Conservation (phyloP, 2,113 vertebrate species). For the Sander lucioperca region DNA sequence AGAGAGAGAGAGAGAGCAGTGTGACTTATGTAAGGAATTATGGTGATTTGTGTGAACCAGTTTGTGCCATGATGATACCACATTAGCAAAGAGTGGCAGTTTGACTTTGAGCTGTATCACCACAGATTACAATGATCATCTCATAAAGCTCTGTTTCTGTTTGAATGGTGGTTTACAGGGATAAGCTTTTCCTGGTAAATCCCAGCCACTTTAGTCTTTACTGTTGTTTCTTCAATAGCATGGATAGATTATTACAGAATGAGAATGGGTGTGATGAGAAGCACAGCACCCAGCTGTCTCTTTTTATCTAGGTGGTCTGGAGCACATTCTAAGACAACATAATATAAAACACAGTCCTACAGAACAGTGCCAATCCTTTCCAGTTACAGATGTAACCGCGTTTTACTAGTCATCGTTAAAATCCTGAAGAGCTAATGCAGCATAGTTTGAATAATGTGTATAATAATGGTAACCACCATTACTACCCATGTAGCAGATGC, state of each 20-base stretch:
- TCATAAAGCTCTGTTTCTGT: slow-evolving; percentile 20
- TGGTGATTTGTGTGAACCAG: slow-evolving; percentile 34
- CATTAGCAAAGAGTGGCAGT: slow-evolving; percentile 8
- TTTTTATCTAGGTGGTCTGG: not conserved
- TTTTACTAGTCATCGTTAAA: not conserved
- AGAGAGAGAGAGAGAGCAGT: not conserved
- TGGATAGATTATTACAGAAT: slow-evolving; percentile 8
- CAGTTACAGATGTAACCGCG: slow-evolving; percentile 13
- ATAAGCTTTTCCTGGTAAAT: slow-evolving; percentile 8
- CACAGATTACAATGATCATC: slow-evolving; percentile 15
- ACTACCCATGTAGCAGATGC: not conserved
- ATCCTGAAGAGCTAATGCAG: not conserved
- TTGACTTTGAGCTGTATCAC: slow-evolving; percentile 13
- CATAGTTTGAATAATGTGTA: not conserved
- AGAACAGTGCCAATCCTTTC: slow-evolving; percentile 4
- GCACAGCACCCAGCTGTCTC: not conserved
- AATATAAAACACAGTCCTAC: slow-evolving; percentile 25
- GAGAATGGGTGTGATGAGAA: slow-evolving; percentile 10
- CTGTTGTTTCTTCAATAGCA: slow-evolving; percentile 9
- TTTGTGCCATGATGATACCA: slow-evolving; percentile 3
- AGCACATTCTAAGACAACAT: slow-evolving; percentile 7
- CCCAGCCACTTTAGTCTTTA: not conserved
- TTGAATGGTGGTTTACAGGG: slow-evolving; percentile 26
- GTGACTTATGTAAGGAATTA: slow-evolving; percentile 31
- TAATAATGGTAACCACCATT: not conserved